These are phyloP conservation scores for Erpornis zantholeuca DNA, from an alignment of 2,113 vertebrate genomes.

Conservation along the genomic window DNA sequence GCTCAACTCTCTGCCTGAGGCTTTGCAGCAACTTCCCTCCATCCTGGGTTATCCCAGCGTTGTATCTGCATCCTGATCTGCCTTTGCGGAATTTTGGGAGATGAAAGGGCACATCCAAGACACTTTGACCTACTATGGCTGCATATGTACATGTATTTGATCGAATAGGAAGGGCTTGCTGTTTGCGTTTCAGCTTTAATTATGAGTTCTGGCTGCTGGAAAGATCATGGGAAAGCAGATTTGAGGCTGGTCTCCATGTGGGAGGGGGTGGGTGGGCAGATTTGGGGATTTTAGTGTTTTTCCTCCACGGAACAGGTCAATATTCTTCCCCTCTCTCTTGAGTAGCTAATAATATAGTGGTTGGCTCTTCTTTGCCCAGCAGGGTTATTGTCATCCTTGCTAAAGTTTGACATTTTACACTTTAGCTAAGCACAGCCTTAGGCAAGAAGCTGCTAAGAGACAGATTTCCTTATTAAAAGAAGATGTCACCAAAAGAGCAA, in stretches of 20 bases:
- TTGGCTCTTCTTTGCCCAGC: slow-evolving; percentile 64
- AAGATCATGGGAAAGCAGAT: background rate
- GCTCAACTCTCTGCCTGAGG: background rate
- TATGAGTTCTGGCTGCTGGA: background rate
- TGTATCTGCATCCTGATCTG: background rate
- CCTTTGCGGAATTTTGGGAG: background rate
- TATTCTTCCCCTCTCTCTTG: slow-evolving; percentile 20
- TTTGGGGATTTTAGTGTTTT: background rate
- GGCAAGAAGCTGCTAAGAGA: slow-evolving; percentile 74
- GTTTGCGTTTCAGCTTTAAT: background rate
- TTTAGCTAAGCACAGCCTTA: slow-evolving; percentile 76
- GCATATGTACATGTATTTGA: background rate
- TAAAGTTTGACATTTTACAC: slow-evolving; percentile 80
- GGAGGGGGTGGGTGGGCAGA: background rate
- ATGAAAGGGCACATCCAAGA: background rate
- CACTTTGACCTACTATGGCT: background rate
- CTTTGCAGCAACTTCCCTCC: background rate
- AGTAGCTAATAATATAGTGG: slow-evolving; percentile 68
- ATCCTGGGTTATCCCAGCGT: background rate
- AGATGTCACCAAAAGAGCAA: slow-evolving; percentile 78
- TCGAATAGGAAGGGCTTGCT: background rate
- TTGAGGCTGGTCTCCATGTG: background rate
- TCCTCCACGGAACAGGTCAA: background rate
- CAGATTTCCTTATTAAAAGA: slow-evolving; percentile 77
- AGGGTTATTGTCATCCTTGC: slow-evolving; percentile 76